These are phyloP conservation scores for Acromyrmex echinatior DNA, from an alignment of 1,140 invertebrate species.

Conservation along the genomic window DNA sequence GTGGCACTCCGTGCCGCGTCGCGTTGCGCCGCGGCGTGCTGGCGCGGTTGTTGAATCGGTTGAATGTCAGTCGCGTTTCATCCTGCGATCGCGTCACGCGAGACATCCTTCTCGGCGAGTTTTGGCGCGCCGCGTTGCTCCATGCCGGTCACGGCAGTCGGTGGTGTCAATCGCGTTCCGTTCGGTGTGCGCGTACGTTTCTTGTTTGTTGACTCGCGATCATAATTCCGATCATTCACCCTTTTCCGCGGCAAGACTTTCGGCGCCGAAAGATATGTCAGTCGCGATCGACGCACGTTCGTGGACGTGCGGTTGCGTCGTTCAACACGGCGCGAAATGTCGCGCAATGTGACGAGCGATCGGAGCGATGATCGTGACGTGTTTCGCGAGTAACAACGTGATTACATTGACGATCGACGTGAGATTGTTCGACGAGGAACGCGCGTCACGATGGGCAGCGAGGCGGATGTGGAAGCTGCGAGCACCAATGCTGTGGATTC, in stretches of 20 bases:
- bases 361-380: not conserved
- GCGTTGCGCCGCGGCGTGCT: not conserved
- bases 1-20: not conserved
- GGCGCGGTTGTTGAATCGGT: not conserved
- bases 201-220: not conserved
- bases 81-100: conserved; percentile 49
- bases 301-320: not conserved
- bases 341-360: conserved; percentile 25
- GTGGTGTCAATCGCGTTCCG: not conserved
- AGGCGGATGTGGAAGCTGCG: conserved; percentile 76
- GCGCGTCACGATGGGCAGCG: conserved; percentile 74
- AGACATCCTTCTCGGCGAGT: not conserved
- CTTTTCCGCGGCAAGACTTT: not conserved
- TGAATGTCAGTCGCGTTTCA: conserved; percentile 42
- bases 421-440: not conserved
- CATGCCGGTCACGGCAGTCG: not conserved
- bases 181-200: not conserved
- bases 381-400: not conserved
- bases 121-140: not conserved
- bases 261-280: conserved; percentile 10
- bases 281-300: conserved; percentile 10
- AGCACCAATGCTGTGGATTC: conserved; percentile 81
- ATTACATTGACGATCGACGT: not conserved
- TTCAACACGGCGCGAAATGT: not conserved
- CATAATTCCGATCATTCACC: not conserved